Evolutionary conservation across 2,888 invertebrate species (phyloP).

Genomic region (Drosophila antonietae): DNA sequence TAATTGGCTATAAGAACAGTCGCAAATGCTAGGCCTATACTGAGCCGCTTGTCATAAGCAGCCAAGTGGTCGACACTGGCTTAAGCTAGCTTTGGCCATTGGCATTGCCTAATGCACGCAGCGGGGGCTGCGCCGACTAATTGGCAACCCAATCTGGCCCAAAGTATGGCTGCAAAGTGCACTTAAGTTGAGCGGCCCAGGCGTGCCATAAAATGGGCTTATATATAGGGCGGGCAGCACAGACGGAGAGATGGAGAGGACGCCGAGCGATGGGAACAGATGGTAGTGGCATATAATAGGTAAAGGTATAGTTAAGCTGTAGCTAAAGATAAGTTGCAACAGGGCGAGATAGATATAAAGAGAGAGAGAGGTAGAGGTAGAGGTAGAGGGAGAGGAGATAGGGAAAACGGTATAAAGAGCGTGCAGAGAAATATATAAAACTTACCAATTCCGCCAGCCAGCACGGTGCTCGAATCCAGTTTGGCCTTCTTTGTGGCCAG

Average conservation of each 20-base stretch:
- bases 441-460: constrained; percentile 85
- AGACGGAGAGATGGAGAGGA: neutral
- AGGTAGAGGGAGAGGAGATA: neutral
- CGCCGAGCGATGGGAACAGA: constrained; percentile 2
- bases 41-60: constrained; percentile 9
- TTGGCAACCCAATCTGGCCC: constrained; percentile 44
- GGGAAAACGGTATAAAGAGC: constrained; percentile 10
- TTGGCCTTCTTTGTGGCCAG: constrained; percentile 97
- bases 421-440: constrained; percentile 46
- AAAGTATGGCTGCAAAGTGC: constrained; percentile 60
- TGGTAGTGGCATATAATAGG: constrained; percentile 9
- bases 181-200: constrained; percentile 61
- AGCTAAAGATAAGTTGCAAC: constrained; percentile 25
- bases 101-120: constrained; percentile 37
- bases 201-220: constrained; percentile 56
- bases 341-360: constrained; percentile 11
- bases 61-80: constrained; percentile 23
- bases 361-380: neutral
- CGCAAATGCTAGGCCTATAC: constrained; percentile 26
- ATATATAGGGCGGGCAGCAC: constrained; percentile 15
- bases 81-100: constrained; percentile 55
- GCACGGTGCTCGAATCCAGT: constrained; percentile 84
- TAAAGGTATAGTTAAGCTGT: constrained; percentile 19
- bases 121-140: constrained; percentile 40
- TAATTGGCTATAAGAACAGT: constrained; percentile 72